Conservation (phyloP, 2,888 invertebrate species). For the Molorchus minor region DNA sequence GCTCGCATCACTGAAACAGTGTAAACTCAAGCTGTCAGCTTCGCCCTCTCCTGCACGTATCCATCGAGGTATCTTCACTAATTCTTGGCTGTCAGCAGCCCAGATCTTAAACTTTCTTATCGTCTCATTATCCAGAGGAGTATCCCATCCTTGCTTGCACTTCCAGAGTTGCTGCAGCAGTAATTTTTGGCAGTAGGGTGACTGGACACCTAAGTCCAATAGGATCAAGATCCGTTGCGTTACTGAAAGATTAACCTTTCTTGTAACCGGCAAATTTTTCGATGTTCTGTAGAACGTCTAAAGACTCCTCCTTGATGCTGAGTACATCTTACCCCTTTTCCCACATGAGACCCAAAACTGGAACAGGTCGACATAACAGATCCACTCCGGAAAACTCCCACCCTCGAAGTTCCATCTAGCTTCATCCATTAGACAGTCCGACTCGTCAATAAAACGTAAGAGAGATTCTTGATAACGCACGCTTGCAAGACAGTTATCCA, state of each 20-base stretch:
- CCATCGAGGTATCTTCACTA: constrained; percentile 28
- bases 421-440: constrained; percentile 13
- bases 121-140: constrained; percentile 6
- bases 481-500: constrained; percentile 21
- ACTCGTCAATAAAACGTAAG: constrained; percentile 16
- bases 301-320: constrained; percentile 12
- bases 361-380: too few species aligned
- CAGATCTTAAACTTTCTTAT: constrained; percentile 12
- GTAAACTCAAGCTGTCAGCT: constrained; percentile 9
- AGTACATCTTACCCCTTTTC: constrained; percentile 22
- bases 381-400: too few species aligned
- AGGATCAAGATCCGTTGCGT: background rate
- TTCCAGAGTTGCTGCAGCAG: constrained; percentile 29
- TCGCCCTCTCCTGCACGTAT: constrained; percentile 8
- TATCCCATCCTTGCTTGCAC: constrained; percentile 23
- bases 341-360: too few species aligned
- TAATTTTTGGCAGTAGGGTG: constrained; percentile 25
- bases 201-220: constrained; percentile 25
- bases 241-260: constrained; percentile 8
- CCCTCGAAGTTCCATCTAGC: constrained; percentile 30
- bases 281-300: background rate
- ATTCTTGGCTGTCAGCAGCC: constrained; percentile 18
- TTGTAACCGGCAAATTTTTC: constrained; percentile 9
- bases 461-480: constrained; percentile 11
- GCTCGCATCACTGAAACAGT: constrained; percentile 30